These are phyloP conservation scores for Turnix velox DNA, from an alignment of 2,113 vertebrate genomes.

Conservation along the genomic window DNA sequence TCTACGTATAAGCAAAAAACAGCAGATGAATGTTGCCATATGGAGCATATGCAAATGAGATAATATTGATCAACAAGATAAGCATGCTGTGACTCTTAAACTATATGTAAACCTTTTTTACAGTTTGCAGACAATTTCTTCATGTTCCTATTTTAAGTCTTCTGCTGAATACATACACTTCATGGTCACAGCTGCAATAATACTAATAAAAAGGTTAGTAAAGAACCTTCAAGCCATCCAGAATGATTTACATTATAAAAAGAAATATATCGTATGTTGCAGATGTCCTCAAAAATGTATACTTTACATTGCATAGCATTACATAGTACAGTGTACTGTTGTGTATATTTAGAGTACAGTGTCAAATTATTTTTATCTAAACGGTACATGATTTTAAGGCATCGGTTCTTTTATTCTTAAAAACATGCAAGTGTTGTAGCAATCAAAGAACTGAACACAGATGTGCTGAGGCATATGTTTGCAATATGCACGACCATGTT, in stretches of 20 bases:
- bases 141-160: background rate
- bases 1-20: slow-evolving; percentile 40
- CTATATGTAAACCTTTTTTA: slow-evolving; percentile 19
- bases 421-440: background rate
- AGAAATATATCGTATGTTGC: background rate
- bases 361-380: background rate
- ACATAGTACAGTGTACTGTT: background rate
- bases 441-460: background rate
- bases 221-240: background rate
- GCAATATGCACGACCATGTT: background rate
- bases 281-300: background rate
- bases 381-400: background rate
- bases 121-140: slow-evolving; percentile 39
- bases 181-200: background rate
- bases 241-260: background rate
- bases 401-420: background rate
- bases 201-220: background rate
- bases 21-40: slow-evolving; percentile 60
- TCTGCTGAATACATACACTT: background rate
- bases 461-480: background rate
- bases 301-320: background rate
- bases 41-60: slow-evolving; percentile 59
- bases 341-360: background rate
- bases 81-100: slow-evolving; percentile 54
- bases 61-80: slow-evolving; percentile 62